Base-by-base conservation (phyloP, 1,140 invertebrate species). In the Drosophila setifemur region DNA sequence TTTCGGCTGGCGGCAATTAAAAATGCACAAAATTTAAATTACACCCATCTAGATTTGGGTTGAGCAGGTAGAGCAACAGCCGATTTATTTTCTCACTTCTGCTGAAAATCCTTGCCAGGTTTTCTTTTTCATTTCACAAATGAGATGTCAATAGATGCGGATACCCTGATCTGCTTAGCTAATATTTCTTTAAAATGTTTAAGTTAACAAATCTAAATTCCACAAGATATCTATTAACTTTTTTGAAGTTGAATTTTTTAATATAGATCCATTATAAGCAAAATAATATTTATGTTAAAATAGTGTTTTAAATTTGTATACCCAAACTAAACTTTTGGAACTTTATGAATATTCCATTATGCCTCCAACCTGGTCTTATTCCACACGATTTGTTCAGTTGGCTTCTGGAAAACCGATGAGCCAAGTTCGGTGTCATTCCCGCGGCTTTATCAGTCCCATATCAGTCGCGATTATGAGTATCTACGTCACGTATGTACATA, bases 401-500 rank as follows among this genome's bases (percentile, higher is more conserved):
- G 18, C 18, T 54, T 21, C 29, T 31, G 5, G 29, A 1, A 1
- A 11, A 1, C 29, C 2, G 0, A 12, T 31, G 12, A 25, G 14
- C 16, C 19, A 11, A 40, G n/a, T 9, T 28, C 3, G 18, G 0
- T 28, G 25, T n/a, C n/a, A 47, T 6, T 35, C 7, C 28, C 11
- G 12, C 31, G 5, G 8, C 19, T 9, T 6, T 50, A 33, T 68
- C 23, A 18, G 6, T 14, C 11, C 28, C 31, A 40, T 72, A 75
- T 72, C 55, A 45, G 12, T 8, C 2, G 25, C 23, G 40, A n/a
- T 18, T 39, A 21, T 16, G 21, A 6, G 42, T 44, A 70, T 60
- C 44, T 69, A 83, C 77, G 77, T 83, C 78, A 82, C 78, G 78
- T 82, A 77, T 52, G 2, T n/a, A n/a, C n/a, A 5, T 23, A 23